phyloP scores from a whole-genome alignment of 1,140 invertebrate species.

The Lepidotrigona ventralis region DNA sequence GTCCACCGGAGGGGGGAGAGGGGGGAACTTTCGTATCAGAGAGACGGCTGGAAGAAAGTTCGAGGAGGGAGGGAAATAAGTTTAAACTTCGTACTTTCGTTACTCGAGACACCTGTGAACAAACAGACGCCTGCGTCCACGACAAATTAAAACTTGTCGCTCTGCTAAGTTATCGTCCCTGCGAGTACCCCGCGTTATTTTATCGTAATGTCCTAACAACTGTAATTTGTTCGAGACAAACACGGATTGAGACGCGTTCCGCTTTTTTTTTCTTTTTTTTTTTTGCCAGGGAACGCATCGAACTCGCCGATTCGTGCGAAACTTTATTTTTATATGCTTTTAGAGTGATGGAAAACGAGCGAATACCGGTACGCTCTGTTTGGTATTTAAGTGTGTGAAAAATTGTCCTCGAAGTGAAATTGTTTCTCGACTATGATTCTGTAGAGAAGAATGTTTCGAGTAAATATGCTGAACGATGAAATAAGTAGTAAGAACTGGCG shows the following conservation, averaged over 20 bases:
- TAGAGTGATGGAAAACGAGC: no score
- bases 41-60: conserved; percentile 15
- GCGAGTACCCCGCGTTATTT: conserved; percentile 13
- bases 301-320: no score
- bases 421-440: no score
- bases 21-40: conserved; percentile 36
- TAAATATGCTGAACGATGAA: no score
- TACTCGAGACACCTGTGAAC: conserved; percentile 46
- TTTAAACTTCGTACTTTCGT: conserved; percentile 47
- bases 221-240: conserved; percentile 4
- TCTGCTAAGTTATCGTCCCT: conserved; percentile 17
- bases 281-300: not conserved
- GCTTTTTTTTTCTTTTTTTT: not conserved
- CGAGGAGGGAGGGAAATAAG: conserved; percentile 35
- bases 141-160: conserved; percentile 49
- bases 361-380: no score
- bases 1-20: not conserved
- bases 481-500: no score
- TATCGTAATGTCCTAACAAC: not conserved
- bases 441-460: no score
- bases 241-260: not conserved
- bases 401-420: no score
- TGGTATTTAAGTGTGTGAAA: no score
- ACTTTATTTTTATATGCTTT: no score
- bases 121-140: conserved; percentile 41